These are phyloP conservation scores for Plectus sambesii DNA, from an alignment of 1,140 invertebrate species.

Conservation along the genomic window DNA sequence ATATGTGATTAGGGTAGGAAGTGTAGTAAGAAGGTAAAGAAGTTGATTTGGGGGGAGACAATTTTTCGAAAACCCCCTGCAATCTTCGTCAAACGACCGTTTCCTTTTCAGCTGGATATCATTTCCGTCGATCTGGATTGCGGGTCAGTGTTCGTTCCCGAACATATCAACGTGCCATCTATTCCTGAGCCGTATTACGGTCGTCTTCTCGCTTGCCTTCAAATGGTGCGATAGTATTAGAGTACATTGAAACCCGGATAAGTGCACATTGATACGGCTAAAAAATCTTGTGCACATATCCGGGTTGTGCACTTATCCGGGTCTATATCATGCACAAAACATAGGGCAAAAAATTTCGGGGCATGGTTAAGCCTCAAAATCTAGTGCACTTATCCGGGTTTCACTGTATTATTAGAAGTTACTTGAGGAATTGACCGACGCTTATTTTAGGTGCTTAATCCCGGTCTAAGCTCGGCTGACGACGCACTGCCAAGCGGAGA, in stretches of 20 bases:
- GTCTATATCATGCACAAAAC: conserved; percentile 25
- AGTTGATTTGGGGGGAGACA: background rate
- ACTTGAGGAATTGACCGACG: no score
- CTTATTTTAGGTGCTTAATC: conserved; percentile 23
- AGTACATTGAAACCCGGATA: no score
- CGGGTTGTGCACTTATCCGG: no score
- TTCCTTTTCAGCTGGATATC: conserved; percentile 68
- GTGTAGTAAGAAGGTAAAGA: background rate
- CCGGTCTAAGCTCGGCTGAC: conserved; percentile 18
- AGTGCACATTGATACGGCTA: no score
- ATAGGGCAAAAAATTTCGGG: background rate
- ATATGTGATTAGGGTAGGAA: background rate
- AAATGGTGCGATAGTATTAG: conserved; percentile 46
- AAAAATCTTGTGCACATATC: no score
- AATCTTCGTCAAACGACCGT: background rate
- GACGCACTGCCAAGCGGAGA: conserved; percentile 7
- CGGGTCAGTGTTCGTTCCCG: conserved; percentile 77
- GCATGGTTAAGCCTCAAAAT: no score
- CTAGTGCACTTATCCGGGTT: no score
- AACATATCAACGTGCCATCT: conserved; percentile 65
- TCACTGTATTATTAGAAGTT: background rate
- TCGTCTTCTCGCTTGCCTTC: conserved; percentile 61
- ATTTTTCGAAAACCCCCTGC: conserved; percentile 6
- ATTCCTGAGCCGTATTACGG: conserved; percentile 66
- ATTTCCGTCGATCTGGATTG: conserved; percentile 91